Conservation (phyloP, 2,888 invertebrate species). For the Dusona sp. region DNA sequence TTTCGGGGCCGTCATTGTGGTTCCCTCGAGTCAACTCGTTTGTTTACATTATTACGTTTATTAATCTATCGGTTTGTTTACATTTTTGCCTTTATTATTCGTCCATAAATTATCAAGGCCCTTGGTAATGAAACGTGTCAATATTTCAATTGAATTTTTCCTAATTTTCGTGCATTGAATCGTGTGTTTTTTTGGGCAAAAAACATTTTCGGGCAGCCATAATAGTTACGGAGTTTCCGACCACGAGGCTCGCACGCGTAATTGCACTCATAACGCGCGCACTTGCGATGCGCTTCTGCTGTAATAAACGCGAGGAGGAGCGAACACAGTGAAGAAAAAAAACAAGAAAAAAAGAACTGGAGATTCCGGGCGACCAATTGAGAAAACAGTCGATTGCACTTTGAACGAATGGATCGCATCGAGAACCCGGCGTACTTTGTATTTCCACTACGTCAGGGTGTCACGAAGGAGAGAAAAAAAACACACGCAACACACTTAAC, state of each 20-base stretch:
- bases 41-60: too few species aligned
- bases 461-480: slow-evolving; percentile 13
- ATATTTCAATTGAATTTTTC: too few species aligned
- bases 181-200: background rate
- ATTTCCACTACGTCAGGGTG: slow-evolving; percentile 6
- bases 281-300: background rate
- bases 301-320: background rate
- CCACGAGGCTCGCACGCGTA: slow-evolving; percentile 10
- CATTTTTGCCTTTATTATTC: too few species aligned
- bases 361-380: background rate
- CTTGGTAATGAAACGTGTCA: too few species aligned
- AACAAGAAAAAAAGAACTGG: slow-evolving; percentile 19
- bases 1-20: too few species aligned
- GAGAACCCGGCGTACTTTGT: background rate
- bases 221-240: background rate
- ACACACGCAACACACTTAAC: background rate
- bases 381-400: slow-evolving; percentile 51
- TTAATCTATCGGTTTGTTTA: too few species aligned
- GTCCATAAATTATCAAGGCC: too few species aligned
- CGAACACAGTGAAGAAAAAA: slow-evolving; percentile 8
- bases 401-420: slow-evolving; percentile 40
- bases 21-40: too few species aligned
- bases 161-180: too few species aligned
- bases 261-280: background rate
- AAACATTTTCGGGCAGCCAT: background rate